These are phyloP conservation scores for Holocentrus rufus DNA, from an alignment of 2,797 vertebrate species.

Conservation along the genomic window DNA sequence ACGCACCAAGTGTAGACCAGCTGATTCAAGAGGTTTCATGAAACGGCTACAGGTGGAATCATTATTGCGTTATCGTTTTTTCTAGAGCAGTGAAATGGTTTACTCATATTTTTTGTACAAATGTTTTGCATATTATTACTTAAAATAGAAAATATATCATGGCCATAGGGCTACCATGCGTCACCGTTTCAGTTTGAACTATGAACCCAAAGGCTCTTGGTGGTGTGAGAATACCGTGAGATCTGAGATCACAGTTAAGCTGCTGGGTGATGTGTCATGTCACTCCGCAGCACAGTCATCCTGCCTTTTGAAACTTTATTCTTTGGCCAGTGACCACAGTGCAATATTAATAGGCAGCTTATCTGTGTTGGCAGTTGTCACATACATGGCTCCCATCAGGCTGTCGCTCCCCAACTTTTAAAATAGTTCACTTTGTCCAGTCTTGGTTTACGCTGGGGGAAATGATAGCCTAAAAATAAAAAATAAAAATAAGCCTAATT, in stretches of 20 bases:
- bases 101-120: not conserved
- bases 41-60: too few species aligned
- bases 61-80: not conserved
- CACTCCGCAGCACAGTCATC: slow-evolving; percentile 37
- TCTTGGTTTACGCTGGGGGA: too few species aligned
- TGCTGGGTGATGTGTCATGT: slow-evolving; percentile 48
- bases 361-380: slow-evolving; percentile 21
- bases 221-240: slow-evolving; percentile 32
- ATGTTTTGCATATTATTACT: not conserved
- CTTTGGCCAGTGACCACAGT: slow-evolving; percentile 37
- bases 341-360: slow-evolving; percentile 24
- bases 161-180: slow-evolving; percentile 24
- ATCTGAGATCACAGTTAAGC: slow-evolving; percentile 44
- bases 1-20: too few species aligned
- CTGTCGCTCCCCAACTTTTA: too few species aligned
- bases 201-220: slow-evolving; percentile 26
- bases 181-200: slow-evolving; percentile 26
- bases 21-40: too few species aligned
- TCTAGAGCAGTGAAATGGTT: not conserved
- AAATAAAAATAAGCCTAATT: too few species aligned
- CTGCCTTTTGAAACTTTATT: slow-evolving; percentile 48
- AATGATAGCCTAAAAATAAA: too few species aligned
- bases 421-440: too few species aligned
- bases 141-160: slow-evolving; percentile 17
- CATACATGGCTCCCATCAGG: not conserved